These are phyloP conservation scores for Calcarius lapponicus DNA, from an alignment of 2,797 vertebrate species.

Conservation along the genomic window DNA sequence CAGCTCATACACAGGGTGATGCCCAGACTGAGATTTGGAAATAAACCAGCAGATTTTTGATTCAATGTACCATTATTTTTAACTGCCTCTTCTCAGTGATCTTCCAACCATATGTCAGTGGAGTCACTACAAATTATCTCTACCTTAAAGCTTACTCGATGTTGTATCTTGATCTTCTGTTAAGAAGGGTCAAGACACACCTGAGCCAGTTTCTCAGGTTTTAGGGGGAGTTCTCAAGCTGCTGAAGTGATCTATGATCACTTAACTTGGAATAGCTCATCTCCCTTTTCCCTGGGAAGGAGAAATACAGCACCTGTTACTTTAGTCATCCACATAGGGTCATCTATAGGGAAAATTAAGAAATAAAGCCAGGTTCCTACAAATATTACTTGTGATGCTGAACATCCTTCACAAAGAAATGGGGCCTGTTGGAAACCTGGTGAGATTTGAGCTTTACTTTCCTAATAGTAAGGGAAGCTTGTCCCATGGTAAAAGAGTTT, in stretches of 20 bases:
- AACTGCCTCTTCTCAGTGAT: background rate
- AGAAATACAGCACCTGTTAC: background rate
- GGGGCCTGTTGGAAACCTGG: background rate
- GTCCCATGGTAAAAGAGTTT: background rate
- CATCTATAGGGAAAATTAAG: background rate
- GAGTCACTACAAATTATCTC: background rate
- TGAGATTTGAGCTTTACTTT: background rate
- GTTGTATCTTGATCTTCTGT: background rate
- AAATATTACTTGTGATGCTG: background rate
- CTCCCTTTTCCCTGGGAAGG: background rate
- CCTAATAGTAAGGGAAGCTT: background rate
- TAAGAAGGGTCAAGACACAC: background rate
- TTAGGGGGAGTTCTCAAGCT: background rate
- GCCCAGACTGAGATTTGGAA: background rate
- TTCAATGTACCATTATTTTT: background rate
- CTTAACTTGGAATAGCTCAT: background rate
- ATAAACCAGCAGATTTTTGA: background rate
- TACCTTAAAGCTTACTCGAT: background rate
- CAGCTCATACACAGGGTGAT: background rate
- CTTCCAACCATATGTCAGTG: background rate
- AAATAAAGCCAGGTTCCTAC: background rate
- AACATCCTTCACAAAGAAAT: background rate
- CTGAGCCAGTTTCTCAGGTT: background rate
- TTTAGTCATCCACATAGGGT: background rate
- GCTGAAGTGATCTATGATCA: background rate